Conservation (phyloP, 2,888 invertebrate species). For the Spatulosminthurus flaviceps region DNA sequence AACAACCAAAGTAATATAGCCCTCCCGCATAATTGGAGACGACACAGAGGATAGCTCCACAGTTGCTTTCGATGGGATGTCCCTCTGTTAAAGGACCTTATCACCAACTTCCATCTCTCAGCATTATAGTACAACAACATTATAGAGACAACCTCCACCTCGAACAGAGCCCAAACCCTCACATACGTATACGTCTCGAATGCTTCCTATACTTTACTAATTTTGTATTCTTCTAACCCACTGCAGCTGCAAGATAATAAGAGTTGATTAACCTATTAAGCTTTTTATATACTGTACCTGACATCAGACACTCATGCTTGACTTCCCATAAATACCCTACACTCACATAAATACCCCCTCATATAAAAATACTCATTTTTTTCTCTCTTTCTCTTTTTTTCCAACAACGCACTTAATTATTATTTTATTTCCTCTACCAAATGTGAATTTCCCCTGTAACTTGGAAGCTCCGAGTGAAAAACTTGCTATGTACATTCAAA, state of each 20-base stretch:
- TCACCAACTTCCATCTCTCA: constrained; percentile 19
- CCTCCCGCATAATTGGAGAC: constrained; percentile 36
- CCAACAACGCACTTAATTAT: too few relatives aligned
- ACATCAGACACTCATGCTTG: constrained; percentile 8
- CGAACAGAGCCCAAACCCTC: not conserved
- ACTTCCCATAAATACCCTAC: not conserved
- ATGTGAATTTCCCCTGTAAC: too few relatives aligned
- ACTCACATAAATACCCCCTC: too few relatives aligned
- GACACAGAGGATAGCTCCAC: not conserved
- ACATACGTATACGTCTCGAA: not conserved
- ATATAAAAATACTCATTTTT: too few relatives aligned
- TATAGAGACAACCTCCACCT: not conserved
- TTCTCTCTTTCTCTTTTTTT: too few relatives aligned
- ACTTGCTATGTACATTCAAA: too few relatives aligned
- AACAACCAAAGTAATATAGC: not conserved
- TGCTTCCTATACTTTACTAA: too few relatives aligned
- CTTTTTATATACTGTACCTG: constrained; percentile 10
- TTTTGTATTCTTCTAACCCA: constrained; percentile 17
- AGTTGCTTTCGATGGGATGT: constrained; percentile 26
- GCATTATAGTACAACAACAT: not conserved
- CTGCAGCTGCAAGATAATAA: constrained; percentile 43
- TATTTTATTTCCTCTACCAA: too few relatives aligned
- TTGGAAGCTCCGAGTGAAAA: too few relatives aligned
- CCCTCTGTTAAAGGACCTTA: constrained; percentile 26
- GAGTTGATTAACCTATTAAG: constrained; percentile 37